Base-by-base conservation (phyloP, 2,113 vertebrate genomes). In the Vidua chalybeata region DNA sequence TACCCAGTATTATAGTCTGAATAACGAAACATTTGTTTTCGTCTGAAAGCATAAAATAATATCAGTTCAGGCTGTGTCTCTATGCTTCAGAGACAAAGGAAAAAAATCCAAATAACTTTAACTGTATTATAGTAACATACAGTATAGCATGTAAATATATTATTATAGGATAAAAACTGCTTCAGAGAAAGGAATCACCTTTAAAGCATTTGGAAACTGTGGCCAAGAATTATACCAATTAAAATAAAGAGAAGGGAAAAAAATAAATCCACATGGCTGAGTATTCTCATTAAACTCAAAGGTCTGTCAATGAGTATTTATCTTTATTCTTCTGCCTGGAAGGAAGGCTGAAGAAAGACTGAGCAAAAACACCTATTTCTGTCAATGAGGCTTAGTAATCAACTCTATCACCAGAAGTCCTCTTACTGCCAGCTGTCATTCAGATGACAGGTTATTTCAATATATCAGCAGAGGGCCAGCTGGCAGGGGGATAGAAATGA, bases 341-440 rank as follows among this genome's bases (percentile, higher is more conserved):
- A 96, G 62, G 43, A 48, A 96, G 39, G 35, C 59, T 69, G 90
- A 67, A 94, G 64, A 83, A 80, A 94, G 74, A 68, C n/a, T 80
- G 77, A 94, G 86, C 30, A 91, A 67, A 78, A 92, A 0, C 59
- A 75, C 30, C 91, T 72, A 79, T 46, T 90, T 94, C 91, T 93
- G 85, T 94, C 95, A 95, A 75, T 74, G 95, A 96, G 90, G 79
- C 72, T 89, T 79, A 89, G 75, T 85, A 80, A 97, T 96, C 93
- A 93, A 17, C 23, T 96, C 77, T 55, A 80, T 94, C 90, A 95
- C 85, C 67, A 90, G 84, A 94, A 88, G 76, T 81, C 66, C 24
- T 87, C 56, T 96, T 79, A 90, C 73, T 84, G 63, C 76, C 80
- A 85, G 69, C 61, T 94, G 84, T 88, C 95, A 94, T 78, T 96